A percentile compares a stretch with the other conserved stretches of the same genome.
These are phyloP conservation scores for Ornithorhynchus anatinus DNA, from an alignment of 2,113 vertebrate genomes.

Conservation along the genomic window DNA sequence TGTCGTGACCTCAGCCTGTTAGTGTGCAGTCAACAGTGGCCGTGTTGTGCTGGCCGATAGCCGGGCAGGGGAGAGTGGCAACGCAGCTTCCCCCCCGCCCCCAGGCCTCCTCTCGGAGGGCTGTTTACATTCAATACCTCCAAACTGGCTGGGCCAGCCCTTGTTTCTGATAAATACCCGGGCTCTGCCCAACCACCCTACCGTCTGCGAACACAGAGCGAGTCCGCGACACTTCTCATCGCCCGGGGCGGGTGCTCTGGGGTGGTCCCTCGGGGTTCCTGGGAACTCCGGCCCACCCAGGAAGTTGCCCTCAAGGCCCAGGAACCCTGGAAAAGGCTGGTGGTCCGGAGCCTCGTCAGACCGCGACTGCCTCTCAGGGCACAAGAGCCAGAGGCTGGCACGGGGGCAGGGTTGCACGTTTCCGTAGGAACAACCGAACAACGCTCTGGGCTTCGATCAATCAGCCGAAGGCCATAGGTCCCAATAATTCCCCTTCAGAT, in stretches of 20 bases:
- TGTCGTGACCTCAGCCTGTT: too few relatives aligned
- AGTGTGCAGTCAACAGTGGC: constrained; percentile 48
- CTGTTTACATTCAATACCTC: constrained; percentile 45
- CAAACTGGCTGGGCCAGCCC: constrained; percentile 2
- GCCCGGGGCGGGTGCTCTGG: too few relatives aligned
- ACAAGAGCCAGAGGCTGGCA: neutral
- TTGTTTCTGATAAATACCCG: constrained; percentile 23
- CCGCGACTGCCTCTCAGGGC: neutral
- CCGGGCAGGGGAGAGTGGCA: constrained; percentile 8
- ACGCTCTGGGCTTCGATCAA: too few relatives aligned
- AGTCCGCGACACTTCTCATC: too few relatives aligned
- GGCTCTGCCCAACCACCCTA: too few relatives aligned
- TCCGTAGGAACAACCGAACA: too few relatives aligned
- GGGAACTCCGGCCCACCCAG: too few relatives aligned
- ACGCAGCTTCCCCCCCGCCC: constrained; percentile 33
- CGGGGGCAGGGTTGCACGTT: neutral
- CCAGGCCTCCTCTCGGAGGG: constrained; percentile 48
- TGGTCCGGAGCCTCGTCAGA: neutral
- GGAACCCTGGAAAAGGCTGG: neutral
- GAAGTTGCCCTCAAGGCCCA: neutral
- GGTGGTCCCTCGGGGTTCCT: too few relatives aligned
- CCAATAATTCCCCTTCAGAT: too few relatives aligned
- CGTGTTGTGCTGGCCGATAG: constrained; percentile 49
- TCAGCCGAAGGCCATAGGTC: too few relatives aligned
- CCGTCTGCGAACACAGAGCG: too few relatives aligned